Evolutionary conservation across 2,797 vertebrate genomes (phyloP).

Genomic region (Spatula versicolor): DNA sequence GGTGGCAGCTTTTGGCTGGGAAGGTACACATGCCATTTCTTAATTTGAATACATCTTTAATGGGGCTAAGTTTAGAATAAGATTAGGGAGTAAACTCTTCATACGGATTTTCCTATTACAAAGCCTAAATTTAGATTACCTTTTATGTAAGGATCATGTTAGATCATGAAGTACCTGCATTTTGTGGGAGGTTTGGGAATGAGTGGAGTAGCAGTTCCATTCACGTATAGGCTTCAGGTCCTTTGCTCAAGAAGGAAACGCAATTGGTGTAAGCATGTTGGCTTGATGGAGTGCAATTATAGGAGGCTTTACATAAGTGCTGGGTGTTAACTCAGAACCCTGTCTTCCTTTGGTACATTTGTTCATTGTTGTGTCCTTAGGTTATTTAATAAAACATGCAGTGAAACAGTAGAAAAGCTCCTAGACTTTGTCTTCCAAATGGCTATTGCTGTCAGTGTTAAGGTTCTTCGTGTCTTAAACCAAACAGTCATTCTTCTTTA

Average conservation of each 20-base stretch:
- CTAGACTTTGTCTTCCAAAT: slow-evolving; percentile 9
- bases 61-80: neutral
- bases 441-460: neutral
- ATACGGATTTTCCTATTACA: slow-evolving; percentile 6
- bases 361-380: slow-evolving; percentile 26
- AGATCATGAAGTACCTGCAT: slow-evolving; percentile 3
- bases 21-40: neutral
- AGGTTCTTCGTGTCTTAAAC: neutral
- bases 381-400: slow-evolving; percentile 52
- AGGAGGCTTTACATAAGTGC: slow-evolving; percentile 23
- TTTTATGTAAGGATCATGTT: neutral
- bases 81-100: slow-evolving; percentile 14
- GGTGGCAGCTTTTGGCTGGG: neutral
- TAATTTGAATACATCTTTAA: slow-evolving; percentile 3
- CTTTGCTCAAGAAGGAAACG: slow-evolving; percentile 30
- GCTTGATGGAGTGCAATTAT: slow-evolving; percentile 50
- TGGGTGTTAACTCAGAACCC: neutral
- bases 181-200: slow-evolving; percentile 35
- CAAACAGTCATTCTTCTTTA: neutral
- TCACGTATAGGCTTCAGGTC: neutral
- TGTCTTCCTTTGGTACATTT: slow-evolving; percentile 37
- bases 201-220: neutral
- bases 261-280: slow-evolving; percentile 17
- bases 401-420: slow-evolving; percentile 15
- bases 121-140: slow-evolving; percentile 11